Percentiles rank a stretch among this genome's conserved stretches.
Evolutionary conservation across 2,888 invertebrate species (phyloP).

Genomic region (Drosophila cracens): DNA sequence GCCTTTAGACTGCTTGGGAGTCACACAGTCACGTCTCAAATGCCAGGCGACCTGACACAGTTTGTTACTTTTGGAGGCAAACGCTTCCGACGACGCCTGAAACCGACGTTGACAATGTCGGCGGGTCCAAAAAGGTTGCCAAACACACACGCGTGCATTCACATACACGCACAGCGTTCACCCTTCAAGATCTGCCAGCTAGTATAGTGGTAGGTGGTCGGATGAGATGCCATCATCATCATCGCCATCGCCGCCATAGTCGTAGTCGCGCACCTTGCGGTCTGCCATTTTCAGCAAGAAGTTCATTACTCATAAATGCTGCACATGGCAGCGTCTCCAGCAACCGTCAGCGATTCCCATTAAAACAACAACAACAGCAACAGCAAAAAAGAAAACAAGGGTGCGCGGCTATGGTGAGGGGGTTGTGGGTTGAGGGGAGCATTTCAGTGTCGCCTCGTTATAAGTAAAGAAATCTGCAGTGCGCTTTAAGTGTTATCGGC

Average conservation of each 20-base stretch:
- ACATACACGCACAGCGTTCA: conserved; percentile 34
- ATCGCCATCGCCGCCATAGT: conserved; percentile 15
- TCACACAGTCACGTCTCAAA: conserved; percentile 80
- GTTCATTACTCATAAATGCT: conserved; percentile 83
- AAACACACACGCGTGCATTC: conserved; percentile 21
- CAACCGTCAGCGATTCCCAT: conserved; percentile 63
- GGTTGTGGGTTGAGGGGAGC: background rate
- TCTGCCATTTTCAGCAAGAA: conserved; percentile 77
- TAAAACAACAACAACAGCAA: conserved; percentile 73
- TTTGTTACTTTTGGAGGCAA: conserved; percentile 78
- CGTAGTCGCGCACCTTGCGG: conserved; percentile 74
- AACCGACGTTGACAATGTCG: conserved; percentile 68
- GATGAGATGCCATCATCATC: conserved; percentile 59
- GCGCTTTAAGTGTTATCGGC: conserved; percentile 81
- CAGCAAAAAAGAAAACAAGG: conserved; percentile 31
- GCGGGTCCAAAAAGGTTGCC: conserved; percentile 59
- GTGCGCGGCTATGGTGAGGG: background rate
- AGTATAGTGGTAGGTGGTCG: conserved; percentile 35
- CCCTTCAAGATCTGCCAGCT: conserved; percentile 57
- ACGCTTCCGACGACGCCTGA: conserved; percentile 58
- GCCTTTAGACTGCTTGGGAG: conserved; percentile 53
- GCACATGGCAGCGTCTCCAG: conserved; percentile 69
- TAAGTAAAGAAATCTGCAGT: conserved; percentile 80
- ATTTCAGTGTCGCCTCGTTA: conserved; percentile 69
- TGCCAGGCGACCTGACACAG: conserved; percentile 79